Evolutionary conservation across 2,797 vertebrate genomes (phyloP).

Genomic region (Gallinago solitaria): DNA sequence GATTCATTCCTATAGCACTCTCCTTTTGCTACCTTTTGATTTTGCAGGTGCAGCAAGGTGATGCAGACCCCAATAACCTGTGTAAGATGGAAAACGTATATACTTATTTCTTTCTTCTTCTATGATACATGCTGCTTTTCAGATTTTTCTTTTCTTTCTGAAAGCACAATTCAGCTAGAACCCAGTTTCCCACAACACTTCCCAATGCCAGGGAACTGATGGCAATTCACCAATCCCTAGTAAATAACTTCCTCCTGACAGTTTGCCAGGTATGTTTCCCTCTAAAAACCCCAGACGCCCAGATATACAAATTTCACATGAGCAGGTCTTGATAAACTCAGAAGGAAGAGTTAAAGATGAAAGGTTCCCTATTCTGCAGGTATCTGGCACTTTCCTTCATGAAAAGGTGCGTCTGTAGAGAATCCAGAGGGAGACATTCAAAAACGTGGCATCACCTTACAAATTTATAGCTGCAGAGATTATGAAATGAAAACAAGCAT

Average conservation of each 20-base stretch:
- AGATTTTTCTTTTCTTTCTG: background rate
- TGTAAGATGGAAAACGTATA: background rate
- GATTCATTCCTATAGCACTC: background rate
- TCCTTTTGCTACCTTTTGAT: background rate
- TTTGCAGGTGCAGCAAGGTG: background rate
- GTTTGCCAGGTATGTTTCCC: background rate
- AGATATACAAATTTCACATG: background rate
- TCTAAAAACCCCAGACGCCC: background rate
- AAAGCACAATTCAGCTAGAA: background rate
- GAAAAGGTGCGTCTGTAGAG: slow-evolving; percentile 3
- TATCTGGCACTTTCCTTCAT: background rate
- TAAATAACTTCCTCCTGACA: slow-evolving; percentile 18
- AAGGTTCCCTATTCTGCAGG: background rate
- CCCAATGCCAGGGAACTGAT: background rate
- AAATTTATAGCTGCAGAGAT: too few species aligned
- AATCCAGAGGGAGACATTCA: background rate
- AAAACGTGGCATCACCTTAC: background rate
- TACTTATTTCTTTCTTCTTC: background rate
- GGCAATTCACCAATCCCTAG: background rate
- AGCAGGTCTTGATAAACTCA: background rate
- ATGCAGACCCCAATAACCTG: background rate
- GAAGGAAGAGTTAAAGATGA: slow-evolving; percentile 34
- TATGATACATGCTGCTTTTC: background rate
- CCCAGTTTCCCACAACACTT: background rate
- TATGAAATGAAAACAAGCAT: too few species aligned